phyloP scores from a whole-genome alignment of 2,888 invertebrate genomes.

The Eupelmus urozonus region DNA sequence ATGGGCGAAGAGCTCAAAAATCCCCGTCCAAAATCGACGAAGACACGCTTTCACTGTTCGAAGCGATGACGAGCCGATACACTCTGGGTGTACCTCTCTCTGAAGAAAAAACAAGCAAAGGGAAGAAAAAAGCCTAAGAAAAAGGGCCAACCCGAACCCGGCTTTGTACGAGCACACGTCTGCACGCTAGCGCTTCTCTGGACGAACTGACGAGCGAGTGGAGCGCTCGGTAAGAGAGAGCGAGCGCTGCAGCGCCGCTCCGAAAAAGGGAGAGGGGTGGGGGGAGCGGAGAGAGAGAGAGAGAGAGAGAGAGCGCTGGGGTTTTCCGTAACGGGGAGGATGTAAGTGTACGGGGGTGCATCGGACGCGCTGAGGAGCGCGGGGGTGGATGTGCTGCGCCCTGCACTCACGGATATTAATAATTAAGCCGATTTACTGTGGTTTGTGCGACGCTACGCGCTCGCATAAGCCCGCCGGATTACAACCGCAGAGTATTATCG shows the following conservation, averaged over 20 bases:
- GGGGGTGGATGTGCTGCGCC: slow-evolving; percentile 7
- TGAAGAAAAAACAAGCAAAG: not conserved
- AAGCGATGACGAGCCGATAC: slow-evolving; percentile 21
- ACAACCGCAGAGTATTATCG: no score
- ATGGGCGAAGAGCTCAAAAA: not conserved
- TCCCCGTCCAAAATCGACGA: not conserved
- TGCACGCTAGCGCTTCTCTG: slow-evolving; percentile 31
- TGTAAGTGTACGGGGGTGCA: not conserved
- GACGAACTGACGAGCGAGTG: slow-evolving; percentile 19
- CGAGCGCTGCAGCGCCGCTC: not conserved
- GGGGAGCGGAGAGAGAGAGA: not conserved
- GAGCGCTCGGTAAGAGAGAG: not conserved
- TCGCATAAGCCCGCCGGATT: slow-evolving; percentile 1
- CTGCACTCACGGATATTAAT: slow-evolving; percentile 45
- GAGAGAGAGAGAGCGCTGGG: slow-evolving; percentile 16
- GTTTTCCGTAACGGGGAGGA: not conserved
- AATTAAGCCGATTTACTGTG: slow-evolving; percentile 26
- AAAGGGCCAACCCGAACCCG: slow-evolving; percentile 11
- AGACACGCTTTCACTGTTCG: slow-evolving; percentile 21
- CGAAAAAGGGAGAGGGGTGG: not conserved
- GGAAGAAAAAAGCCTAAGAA: not conserved
- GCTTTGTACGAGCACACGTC: slow-evolving; percentile 3
- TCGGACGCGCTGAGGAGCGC: no score
- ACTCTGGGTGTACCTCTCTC: not conserved
- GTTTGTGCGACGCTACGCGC: no score